phyloP scores from a whole-genome alignment of 2,888 invertebrate species.

The Acronicta psi region DNA sequence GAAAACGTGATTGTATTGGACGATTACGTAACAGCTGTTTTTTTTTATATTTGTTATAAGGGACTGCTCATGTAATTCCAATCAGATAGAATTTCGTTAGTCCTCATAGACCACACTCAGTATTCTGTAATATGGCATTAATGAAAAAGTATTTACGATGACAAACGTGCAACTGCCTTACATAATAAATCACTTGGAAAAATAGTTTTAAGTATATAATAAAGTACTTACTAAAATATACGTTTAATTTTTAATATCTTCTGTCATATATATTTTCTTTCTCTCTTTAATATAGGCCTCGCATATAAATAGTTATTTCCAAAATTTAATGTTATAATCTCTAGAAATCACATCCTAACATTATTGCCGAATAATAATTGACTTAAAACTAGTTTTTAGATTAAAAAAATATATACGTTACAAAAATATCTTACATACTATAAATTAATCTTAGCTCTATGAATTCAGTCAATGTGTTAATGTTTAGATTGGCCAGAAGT shows the following conservation, averaged over 20 bases:
- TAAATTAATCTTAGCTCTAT: conserved; percentile 68
- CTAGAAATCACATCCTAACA: conserved; percentile 72
- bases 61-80: too few relatives aligned
- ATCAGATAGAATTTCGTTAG: background rate
- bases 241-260: conserved; percentile 45
- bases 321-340: conserved; percentile 37
- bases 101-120: background rate
- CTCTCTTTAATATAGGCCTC: conserved; percentile 60
- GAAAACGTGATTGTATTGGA: too few relatives aligned
- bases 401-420: conserved; percentile 59
- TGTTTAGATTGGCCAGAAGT: conserved; percentile 12
- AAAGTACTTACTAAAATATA: conserved; percentile 64
- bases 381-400: conserved; percentile 65
- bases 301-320: conserved; percentile 49
- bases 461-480: conserved; percentile 57
- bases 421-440: conserved; percentile 66
- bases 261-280: conserved; percentile 51
- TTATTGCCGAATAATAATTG: conserved; percentile 80
- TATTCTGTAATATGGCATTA: conserved; percentile 5
- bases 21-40: too few relatives aligned
- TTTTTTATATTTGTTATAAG: too few relatives aligned
- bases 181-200: conserved; percentile 52
- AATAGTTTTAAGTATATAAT: conserved; percentile 58
- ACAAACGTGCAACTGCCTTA: conserved; percentile 70
- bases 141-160: conserved; percentile 46